Evolutionary conservation across 2,888 invertebrate species (phyloP), one percentile per base, ranked within the genome.

Genomic region (Amitus sp.): DNA sequence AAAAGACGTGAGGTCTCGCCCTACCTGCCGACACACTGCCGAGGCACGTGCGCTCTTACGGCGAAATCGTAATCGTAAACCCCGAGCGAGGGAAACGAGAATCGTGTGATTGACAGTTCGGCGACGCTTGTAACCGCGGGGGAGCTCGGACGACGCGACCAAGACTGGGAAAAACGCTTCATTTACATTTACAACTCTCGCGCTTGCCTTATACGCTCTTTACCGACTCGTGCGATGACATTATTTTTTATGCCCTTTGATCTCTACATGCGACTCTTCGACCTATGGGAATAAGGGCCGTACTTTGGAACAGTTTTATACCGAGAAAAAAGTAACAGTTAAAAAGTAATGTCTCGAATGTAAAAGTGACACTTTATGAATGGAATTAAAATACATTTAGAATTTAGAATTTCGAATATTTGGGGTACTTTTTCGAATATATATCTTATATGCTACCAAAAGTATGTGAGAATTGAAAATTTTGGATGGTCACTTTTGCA

Each of bases 101-200:
- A 30, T 30, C 30, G 30, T 2, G 10, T 30, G n/a, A 30, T 30
- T 30, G 30, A 30, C 30, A 30, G 30, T 30, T n/a, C 10, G 30
- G 6, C 2, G n/a, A 2, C n/a, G 30, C 30, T 30, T 9, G 30
- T 30, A 30, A 7, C 30, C 30, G 30, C 30, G 30, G 30, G 30
- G 30, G 10, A 30, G 30, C 30, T n/a, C 30, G n/a, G 10, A 6
- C n/a, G 30, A 30, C 30, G 6, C 30, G 30, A 30, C n/a, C n/a
- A 30, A 30, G 6, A 9, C n/a, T 7, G n/a, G n/a, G n/a, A 30
- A 30, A 30, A 30, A 30, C 6, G n/a, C n/a, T 70, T 72, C 70
- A 73, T 75, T 74, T 74, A 74, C 75, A 74, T 74, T 74, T 74
- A 74, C 75, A 73, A 71, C 73, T 56, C 67, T 69, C 68, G 68